Evolutionary conservation across 2,113 vertebrate genomes (phyloP).

Genomic region (Ictalurus furcatus): DNA sequence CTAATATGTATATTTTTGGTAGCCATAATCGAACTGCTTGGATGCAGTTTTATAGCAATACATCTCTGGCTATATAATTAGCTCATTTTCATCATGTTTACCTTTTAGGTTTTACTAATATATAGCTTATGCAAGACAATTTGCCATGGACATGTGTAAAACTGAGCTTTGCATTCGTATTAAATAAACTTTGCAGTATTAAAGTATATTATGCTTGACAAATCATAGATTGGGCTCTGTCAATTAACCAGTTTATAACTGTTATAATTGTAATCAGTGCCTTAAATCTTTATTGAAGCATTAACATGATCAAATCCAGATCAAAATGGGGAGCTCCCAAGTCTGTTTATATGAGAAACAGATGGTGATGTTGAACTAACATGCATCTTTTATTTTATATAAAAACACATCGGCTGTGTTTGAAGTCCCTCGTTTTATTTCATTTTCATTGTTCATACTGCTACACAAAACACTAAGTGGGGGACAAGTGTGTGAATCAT

Average conservation of each 20-base stretch:
- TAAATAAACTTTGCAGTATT: constrained; percentile 36
- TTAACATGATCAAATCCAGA: constrained; percentile 20
- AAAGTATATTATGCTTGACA: constrained; percentile 36
- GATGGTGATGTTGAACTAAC: constrained; percentile 1
- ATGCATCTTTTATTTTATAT: not conserved
- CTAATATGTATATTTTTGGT: constrained; percentile 38
- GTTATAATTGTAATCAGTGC: constrained; percentile 40
- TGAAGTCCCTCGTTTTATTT: constrained; percentile 16
- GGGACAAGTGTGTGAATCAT: not conserved
- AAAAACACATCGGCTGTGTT: constrained; percentile 7
- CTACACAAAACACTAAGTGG: not conserved
- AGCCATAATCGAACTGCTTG: constrained; percentile 41
- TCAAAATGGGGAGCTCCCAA: constrained; percentile 9
- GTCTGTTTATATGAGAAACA: not conserved
- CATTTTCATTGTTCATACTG: not conserved
- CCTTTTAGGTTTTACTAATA: constrained; percentile 22
- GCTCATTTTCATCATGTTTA: constrained; percentile 17
- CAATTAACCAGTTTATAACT: constrained; percentile 29
- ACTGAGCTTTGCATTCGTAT: constrained; percentile 14
- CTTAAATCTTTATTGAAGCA: constrained; percentile 37
- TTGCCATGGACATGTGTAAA: constrained; percentile 25
- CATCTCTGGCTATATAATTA: constrained; percentile 38
- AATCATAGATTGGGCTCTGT: not conserved
- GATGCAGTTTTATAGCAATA: constrained; percentile 40
- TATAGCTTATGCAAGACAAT: constrained; percentile 32